phyloP scores from a whole-genome alignment of 2,888 invertebrate genomes.

The Tipula confusa region DNA sequence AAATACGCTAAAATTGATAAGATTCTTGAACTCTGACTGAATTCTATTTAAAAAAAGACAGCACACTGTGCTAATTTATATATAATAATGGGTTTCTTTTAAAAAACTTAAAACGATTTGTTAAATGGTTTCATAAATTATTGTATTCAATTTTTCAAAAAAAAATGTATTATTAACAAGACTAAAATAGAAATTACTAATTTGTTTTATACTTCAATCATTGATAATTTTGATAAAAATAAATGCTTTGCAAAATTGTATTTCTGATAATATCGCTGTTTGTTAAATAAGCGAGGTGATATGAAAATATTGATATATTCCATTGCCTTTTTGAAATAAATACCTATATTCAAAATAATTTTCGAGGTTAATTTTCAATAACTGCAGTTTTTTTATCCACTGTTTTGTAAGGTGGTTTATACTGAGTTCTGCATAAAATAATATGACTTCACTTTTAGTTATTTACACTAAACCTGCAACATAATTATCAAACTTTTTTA shows the following conservation, averaged over 20 bases:
- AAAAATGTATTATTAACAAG: not conserved
- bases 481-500: no score
- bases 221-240: conserved; percentile 3
- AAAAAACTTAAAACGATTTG: not conserved
- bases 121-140: not conserved
- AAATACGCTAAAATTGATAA: not conserved
- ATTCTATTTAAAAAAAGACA: not conserved
- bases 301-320: no score
- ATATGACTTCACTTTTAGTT: no score
- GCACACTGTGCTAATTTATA: not conserved
- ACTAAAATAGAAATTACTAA: not conserved
- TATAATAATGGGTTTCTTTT: not conserved
- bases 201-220: not conserved
- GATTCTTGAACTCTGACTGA: conserved; percentile 20
- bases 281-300: no score
- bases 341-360: no score
- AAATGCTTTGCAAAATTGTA: not conserved
- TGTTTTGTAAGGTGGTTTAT: no score
- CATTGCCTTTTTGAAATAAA: no score
- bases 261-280: no score
- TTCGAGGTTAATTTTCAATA: no score
- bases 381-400: no score
- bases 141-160: not conserved
- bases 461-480: no score
- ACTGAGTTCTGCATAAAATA: no score